Evolutionary conservation across 2,113 vertebrate species (phyloP).

Genomic region (Pogona vitticeps): DNA sequence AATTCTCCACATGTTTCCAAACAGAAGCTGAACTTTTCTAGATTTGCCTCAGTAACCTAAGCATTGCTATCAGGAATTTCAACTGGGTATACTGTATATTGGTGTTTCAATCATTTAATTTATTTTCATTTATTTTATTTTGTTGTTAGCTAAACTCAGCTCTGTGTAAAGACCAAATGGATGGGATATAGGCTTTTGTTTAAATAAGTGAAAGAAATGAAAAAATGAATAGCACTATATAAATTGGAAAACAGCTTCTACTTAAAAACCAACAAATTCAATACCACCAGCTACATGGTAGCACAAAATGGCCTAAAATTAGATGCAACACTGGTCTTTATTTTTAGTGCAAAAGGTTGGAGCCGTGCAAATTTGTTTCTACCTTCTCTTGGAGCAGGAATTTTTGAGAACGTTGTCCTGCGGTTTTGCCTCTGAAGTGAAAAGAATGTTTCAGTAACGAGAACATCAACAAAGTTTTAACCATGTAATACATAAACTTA

Average conservation of each 20-base stretch:
- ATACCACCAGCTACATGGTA: background rate
- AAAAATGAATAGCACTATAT: background rate
- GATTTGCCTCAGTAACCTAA: background rate
- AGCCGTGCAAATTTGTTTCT: constrained; percentile 23
- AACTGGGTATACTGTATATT: background rate
- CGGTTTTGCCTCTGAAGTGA: constrained; percentile 73
- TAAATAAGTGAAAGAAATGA: background rate
- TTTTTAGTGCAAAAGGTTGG: background rate
- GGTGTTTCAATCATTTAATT: background rate
- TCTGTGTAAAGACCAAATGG: background rate
- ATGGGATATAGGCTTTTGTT: background rate
- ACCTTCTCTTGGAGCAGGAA: constrained; percentile 81
- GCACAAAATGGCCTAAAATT: background rate
- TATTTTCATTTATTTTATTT: background rate
- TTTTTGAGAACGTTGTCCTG: constrained; percentile 75
- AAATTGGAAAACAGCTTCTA: background rate
- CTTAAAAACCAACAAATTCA: background rate
- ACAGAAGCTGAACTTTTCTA: background rate
- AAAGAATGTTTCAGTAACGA: constrained; percentile 48
- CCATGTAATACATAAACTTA: background rate
- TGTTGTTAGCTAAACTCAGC: background rate
- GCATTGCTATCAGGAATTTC: background rate
- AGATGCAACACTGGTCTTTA: background rate
- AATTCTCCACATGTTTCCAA: background rate
- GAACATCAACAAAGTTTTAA: background rate